A percentile compares a stretch with the other conserved stretches of the same genome.
These are phyloP conservation scores for Luffia ferchaultella DNA, from an alignment of 2,888 invertebrate species.

Conservation along the genomic window DNA sequence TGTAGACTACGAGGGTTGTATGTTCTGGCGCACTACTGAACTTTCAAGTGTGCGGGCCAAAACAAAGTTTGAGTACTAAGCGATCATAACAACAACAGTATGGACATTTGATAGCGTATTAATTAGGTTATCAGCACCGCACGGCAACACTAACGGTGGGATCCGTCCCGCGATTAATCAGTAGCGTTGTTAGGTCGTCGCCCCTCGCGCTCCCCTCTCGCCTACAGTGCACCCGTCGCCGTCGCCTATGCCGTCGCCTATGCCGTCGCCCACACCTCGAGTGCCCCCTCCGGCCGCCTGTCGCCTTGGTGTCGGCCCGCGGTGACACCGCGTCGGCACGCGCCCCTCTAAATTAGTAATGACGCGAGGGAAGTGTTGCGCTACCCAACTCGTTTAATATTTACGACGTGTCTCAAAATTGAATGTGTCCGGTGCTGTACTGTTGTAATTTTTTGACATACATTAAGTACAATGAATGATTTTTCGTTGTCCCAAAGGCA, in stretches of 20 bases:
- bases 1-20: neutral
- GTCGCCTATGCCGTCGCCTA: neutral
- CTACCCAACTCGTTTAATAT: neutral
- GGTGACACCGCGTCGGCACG: slow-evolving; percentile 1
- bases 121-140: slow-evolving; percentile 11
- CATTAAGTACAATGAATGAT: no score
- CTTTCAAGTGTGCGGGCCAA: neutral
- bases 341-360: slow-evolving; percentile 5
- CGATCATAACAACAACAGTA: no score
- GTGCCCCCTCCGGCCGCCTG: slow-evolving; percentile 1
- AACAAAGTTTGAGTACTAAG: neutral
- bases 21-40: neutral
- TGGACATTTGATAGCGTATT: neutral
- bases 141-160: slow-evolving; percentile 5
- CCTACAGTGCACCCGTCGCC: slow-evolving; percentile 2
- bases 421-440: neutral
- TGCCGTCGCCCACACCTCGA: slow-evolving; percentile 4
- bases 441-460: no score
- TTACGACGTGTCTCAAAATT: neutral
- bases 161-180: slow-evolving; percentile 9
- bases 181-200: slow-evolving; percentile 13
- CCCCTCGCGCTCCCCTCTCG: neutral
- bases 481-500: no score
- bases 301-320: slow-evolving; percentile 1
- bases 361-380: slow-evolving; percentile 2